Evolutionary conservation across 2,888 invertebrate genomes (phyloP).

Genomic region (Salpingus planirostris): DNA sequence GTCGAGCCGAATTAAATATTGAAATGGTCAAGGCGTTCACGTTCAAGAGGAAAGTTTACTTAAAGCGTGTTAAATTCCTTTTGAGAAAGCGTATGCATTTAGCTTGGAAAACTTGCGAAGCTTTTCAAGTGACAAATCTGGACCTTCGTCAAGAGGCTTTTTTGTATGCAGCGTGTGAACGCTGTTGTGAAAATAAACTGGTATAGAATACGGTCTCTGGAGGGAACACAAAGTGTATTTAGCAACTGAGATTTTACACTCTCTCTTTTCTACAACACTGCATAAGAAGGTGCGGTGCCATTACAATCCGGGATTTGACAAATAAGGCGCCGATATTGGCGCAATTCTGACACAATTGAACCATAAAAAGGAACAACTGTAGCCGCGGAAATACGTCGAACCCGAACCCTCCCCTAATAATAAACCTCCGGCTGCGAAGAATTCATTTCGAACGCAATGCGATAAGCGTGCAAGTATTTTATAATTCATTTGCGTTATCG

Average conservation of each 20-base stretch:
- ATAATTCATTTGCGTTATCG: too few species aligned
- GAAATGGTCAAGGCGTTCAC: slow-evolving; percentile 7
- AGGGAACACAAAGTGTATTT: slow-evolving; percentile 22
- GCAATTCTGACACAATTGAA: too few species aligned
- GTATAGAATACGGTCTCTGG: slow-evolving; percentile 21
- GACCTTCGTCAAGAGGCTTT: slow-evolving; percentile 23
- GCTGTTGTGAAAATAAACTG: slow-evolving; percentile 23
- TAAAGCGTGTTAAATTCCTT: slow-evolving; percentile 19
- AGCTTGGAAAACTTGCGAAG: slow-evolving; percentile 18
- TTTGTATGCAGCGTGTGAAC: slow-evolving; percentile 23
- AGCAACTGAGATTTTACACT: slow-evolving; percentile 16
- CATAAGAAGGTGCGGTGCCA: too few species aligned
- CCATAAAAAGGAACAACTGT: too few species aligned
- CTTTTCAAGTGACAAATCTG: slow-evolving; percentile 24
- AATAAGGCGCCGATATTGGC: too few species aligned
- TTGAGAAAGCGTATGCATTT: slow-evolving; percentile 20
- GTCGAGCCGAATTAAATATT: slow-evolving; percentile 11
- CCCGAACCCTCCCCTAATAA: too few species aligned
- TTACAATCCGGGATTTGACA: too few species aligned
- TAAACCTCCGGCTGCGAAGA: too few species aligned
- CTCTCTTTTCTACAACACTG: too few species aligned
- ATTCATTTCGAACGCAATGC: too few species aligned
- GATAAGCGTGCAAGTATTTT: too few species aligned
- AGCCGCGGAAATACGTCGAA: too few species aligned
- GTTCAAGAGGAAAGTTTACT: slow-evolving; percentile 12